These are phyloP conservation scores for Dynastes maya DNA, from an alignment of 2,888 invertebrate genomes.

Conservation along the genomic window DNA sequence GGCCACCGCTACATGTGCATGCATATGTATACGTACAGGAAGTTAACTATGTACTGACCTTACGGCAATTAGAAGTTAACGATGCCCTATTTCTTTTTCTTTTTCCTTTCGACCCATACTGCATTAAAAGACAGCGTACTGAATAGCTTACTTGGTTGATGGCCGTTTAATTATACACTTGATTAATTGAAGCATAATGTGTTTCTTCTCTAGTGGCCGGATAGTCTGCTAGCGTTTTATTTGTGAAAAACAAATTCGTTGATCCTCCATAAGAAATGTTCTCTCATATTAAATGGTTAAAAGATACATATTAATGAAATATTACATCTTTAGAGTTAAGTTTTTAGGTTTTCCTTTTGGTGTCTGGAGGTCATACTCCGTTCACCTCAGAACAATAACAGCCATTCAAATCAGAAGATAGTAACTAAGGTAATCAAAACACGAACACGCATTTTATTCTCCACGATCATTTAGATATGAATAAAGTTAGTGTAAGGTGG, in stretches of 20 bases:
- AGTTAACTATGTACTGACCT: constrained; percentile 27
- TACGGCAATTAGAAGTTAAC: constrained; percentile 19
- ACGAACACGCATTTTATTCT: no score
- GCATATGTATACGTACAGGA: constrained; percentile 13
- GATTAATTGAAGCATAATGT: not conserved
- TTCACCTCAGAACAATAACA: no score
- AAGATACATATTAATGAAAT: no score
- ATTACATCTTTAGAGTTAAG: no score
- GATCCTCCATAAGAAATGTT: no score
- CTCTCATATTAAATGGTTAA: no score
- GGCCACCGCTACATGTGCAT: constrained; percentile 32
- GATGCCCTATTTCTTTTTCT: not conserved
- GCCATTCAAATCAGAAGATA: no score
- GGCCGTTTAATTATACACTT: not conserved
- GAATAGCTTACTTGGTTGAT: not conserved
- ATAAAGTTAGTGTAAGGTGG: no score
- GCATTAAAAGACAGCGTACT: not conserved
- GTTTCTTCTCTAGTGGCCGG: not conserved
- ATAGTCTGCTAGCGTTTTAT: not conserved
- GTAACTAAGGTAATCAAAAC: no score
- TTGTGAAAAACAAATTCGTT: not conserved
- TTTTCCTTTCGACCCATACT: not conserved
- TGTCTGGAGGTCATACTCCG: no score
- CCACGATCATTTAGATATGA: no score
- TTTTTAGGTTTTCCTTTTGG: no score